phyloP scores from a whole-genome alignment of 1,140 invertebrate genomes.

The Camponotus floridanus region DNA sequence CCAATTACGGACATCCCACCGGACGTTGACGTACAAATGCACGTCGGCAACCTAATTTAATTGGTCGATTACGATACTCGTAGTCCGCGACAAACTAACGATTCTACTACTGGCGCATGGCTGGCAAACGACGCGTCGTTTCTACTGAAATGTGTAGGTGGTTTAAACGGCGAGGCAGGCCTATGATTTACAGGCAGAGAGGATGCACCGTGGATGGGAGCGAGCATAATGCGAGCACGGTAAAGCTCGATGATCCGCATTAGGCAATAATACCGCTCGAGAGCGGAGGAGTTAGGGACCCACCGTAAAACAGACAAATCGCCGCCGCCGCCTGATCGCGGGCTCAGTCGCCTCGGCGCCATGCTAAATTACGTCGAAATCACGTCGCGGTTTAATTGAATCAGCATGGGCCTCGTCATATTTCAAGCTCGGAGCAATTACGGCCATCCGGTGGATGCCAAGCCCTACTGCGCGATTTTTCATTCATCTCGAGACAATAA shows the following conservation, averaged over 20 bases:
- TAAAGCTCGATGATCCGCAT: conserved; percentile 70
- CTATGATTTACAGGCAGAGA: conserved; percentile 65
- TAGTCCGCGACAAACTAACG: conserved; percentile 32
- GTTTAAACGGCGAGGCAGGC: conserved; percentile 47
- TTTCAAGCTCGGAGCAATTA: conserved; percentile 60
- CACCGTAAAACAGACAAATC: conserved; percentile 59
- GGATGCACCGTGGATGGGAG: conserved; percentile 30
- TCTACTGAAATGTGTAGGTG: conserved; percentile 50
- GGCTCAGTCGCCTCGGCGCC: conserved; percentile 35
- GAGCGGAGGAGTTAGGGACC: conserved; percentile 57
- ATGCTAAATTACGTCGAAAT: conserved; percentile 62
- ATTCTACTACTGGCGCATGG: conserved; percentile 15
- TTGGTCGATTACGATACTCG: conserved; percentile 68
- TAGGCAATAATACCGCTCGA: conserved; percentile 62
- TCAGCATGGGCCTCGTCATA: conserved; percentile 52
- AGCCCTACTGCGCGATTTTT: background rate
- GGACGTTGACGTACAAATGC: conserved; percentile 68
- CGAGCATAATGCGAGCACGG: conserved; percentile 56
- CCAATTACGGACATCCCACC: conserved; percentile 27
- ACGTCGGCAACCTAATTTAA: conserved; percentile 69
- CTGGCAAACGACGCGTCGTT: conserved; percentile 35
- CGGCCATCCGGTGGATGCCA: background rate
- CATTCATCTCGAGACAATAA: conserved; percentile 11
- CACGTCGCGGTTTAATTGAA: conserved; percentile 67
- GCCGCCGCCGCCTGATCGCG: conserved; percentile 17